A percentile compares a stretch with the other conserved stretches of the same genome.
Conservation (phyloP, 2,888 invertebrate genomes). For the Ptilodon capucinus region DNA sequence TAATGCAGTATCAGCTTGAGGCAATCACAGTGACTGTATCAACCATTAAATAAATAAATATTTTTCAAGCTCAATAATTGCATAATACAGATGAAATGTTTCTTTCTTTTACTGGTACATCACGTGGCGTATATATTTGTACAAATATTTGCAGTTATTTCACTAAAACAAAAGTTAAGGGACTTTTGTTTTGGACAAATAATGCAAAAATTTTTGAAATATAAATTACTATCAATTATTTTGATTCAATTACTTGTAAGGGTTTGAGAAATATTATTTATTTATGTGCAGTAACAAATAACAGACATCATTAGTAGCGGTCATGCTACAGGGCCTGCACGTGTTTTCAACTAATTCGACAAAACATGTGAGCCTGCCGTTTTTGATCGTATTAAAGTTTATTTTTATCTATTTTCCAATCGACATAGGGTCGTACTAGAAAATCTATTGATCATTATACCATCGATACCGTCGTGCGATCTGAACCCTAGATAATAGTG, state of each 20-base stretch:
- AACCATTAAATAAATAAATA: slow-evolving; percentile 26
- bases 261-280: slow-evolving; percentile 35
- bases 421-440: too few species aligned
- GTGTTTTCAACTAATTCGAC: too few species aligned
- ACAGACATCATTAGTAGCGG: slow-evolving; percentile 10
- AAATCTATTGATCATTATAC: too few species aligned
- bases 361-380: too few species aligned
- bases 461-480: too few species aligned
- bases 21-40: slow-evolving; percentile 14
- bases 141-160: neutral
- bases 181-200: neutral
- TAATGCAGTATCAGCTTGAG: slow-evolving; percentile 12
- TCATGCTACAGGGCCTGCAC: neutral
- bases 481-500: too few species aligned
- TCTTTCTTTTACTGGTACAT: neutral
- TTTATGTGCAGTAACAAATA: slow-evolving; percentile 23
- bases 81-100: slow-evolving; percentile 10
- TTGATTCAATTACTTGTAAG: too few species aligned
- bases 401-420: too few species aligned
- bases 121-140: neutral
- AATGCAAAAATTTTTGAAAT: slow-evolving; percentile 3
- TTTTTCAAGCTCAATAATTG: slow-evolving; percentile 29
- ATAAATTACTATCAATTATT: too few species aligned
- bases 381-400: too few species aligned
- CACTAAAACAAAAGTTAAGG: neutral